These are phyloP conservation scores for Hyposoter didymator DNA, from an alignment of 2,888 invertebrate species.

Conservation along the genomic window DNA sequence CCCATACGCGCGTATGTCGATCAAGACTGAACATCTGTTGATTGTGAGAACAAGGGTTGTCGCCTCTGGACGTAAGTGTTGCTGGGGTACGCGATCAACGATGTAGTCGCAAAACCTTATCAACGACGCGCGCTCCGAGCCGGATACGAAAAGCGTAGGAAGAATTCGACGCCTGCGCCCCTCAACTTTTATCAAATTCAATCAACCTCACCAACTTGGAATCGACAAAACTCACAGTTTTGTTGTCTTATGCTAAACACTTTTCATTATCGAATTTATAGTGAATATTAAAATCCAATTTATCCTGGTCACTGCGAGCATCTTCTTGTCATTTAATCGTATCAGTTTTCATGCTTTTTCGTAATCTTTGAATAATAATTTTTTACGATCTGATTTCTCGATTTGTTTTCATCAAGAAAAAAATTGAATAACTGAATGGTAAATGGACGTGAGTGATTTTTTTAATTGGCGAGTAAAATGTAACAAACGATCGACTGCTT, in stretches of 20 bases:
- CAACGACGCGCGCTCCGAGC: constrained; percentile 16
- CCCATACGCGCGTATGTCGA: constrained; percentile 20
- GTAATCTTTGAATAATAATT: background rate
- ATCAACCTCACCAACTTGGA: background rate
- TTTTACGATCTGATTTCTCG: background rate
- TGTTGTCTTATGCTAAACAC: background rate
- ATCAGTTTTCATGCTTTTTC: background rate
- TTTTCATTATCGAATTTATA: background rate
- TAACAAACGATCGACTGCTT: background rate
- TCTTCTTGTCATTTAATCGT: background rate
- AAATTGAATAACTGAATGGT: no score
- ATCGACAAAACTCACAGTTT: background rate
- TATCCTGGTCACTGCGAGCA: background rate
- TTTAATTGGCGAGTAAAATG: background rate
- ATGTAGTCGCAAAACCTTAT: constrained; percentile 38
- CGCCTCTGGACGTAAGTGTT: constrained; percentile 20
- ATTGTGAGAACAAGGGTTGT: constrained; percentile 24
- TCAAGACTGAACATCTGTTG: constrained; percentile 42
- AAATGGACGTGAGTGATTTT: background rate
- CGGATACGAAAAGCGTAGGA: constrained; percentile 12
- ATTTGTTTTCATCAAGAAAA: background rate
- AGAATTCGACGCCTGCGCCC: constrained; percentile 14
- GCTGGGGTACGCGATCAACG: constrained; percentile 48
- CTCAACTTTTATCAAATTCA: background rate
- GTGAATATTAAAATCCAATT: background rate